Conservation (phyloP, 2,888 invertebrate genomes). For the Calameuta pallipes region DNA sequence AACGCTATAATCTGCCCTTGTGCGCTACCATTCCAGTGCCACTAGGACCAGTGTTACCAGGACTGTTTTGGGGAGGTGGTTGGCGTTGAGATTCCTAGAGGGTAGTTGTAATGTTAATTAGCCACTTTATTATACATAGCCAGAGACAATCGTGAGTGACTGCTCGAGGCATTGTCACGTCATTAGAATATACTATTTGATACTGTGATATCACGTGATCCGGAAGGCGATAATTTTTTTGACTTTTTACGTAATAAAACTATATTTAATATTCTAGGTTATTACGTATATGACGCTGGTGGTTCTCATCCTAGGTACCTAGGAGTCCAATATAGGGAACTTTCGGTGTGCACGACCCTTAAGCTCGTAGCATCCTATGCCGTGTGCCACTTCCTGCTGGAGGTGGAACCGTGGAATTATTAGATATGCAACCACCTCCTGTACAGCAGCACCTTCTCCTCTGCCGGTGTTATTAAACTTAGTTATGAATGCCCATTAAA, state of each 20-base stretch:
- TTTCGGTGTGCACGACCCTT: neutral
- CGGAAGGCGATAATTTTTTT: too few species aligned
- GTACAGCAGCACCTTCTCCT: constrained; percentile 40
- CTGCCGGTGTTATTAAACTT: constrained; percentile 63
- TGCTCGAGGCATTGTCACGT: constrained; percentile 23
- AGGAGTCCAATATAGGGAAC: too few species aligned
- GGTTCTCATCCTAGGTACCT: too few species aligned
- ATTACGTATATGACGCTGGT: too few species aligned
- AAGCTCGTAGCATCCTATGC: neutral
- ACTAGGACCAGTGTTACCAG: constrained; percentile 20
- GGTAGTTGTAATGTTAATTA: constrained; percentile 62
- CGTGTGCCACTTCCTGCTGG: constrained; percentile 42
- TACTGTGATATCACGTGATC: too few species aligned
- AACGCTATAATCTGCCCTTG: constrained; percentile 21
- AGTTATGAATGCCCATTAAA: constrained; percentile 66
- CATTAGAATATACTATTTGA: too few species aligned
- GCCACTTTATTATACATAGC: constrained; percentile 54
- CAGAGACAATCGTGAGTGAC: constrained; percentile 50
- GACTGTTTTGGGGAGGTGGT: constrained; percentile 35
- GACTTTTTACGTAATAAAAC: too few species aligned
- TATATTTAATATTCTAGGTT: too few species aligned
- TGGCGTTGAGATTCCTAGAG: constrained; percentile 38
- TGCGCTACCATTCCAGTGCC: constrained; percentile 24
- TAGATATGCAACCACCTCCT: constrained; percentile 58
- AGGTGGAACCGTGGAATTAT: constrained; percentile 50